These are phyloP conservation scores for Ranitomeya imitator DNA, from an alignment of 2,113 vertebrate species.

Conservation along the genomic window DNA sequence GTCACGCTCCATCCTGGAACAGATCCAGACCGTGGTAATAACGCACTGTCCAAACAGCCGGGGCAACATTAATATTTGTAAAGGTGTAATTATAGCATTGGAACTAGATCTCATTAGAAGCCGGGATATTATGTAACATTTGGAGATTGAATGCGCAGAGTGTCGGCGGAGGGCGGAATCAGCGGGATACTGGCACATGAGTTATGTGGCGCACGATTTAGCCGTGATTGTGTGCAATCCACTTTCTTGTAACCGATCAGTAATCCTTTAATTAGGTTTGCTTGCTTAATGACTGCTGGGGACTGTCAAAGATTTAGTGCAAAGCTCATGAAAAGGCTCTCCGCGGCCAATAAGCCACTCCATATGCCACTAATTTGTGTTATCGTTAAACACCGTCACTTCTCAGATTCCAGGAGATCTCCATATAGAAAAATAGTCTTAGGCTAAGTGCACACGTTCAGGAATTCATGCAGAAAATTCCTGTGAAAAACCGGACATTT, in stretches of 20 bases:
- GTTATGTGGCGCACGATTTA: conserved; percentile 1
- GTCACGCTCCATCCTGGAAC: not conserved
- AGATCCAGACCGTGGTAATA: not conserved
- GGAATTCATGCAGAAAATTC: too few relatives aligned
- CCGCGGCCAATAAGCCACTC: not conserved
- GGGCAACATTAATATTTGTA: conserved; percentile 27
- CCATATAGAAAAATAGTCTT: too few relatives aligned
- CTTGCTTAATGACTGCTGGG: not conserved
- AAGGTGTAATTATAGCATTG: not conserved
- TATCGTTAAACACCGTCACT: not conserved
- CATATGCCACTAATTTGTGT: not conserved
- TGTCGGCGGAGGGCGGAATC: not conserved
- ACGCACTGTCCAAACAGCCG: not conserved
- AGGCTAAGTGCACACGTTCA: too few relatives aligned
- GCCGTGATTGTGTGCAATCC: not conserved
- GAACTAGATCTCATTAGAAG: not conserved
- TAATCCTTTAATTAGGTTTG: conserved; percentile 37
- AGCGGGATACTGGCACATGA: not conserved
- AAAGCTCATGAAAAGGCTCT: not conserved
- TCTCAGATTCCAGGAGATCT: too few relatives aligned
- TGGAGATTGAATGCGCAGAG: not conserved
- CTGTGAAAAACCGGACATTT: too few relatives aligned
- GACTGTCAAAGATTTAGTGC: not conserved
- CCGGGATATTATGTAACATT: not conserved
- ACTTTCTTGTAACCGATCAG: conserved; percentile 16